phyloP scores from a whole-genome alignment of 2,113 vertebrate species.

The Sylvia atricapilla region DNA sequence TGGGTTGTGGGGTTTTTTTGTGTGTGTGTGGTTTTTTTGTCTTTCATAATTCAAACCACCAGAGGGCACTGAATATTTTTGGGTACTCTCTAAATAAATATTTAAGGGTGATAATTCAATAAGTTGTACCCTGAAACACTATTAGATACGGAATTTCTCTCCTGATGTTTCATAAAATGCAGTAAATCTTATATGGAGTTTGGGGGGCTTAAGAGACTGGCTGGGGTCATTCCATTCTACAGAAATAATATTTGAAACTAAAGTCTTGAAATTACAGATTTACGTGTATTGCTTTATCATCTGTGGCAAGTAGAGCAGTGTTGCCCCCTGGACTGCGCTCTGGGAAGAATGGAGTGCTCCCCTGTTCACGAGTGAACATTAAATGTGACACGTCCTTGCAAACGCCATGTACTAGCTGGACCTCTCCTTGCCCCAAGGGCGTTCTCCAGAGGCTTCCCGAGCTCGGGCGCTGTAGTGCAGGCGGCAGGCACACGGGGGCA shows the following conservation, averaged over 20 bases:
- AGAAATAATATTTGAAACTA: background rate
- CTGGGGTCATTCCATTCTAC: background rate
- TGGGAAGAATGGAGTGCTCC: background rate
- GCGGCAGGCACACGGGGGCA: conserved; percentile 21
- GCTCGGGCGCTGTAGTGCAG: background rate
- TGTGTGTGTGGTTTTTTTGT: background rate
- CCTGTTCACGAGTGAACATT: fast-evolving
- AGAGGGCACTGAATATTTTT: conserved; percentile 37
- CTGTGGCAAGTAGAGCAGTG: background rate
- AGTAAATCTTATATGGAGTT: background rate
- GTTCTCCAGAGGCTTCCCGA: fast-evolving
- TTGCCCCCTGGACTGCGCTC: background rate
- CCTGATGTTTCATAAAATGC: background rate
- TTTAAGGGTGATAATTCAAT: background rate
- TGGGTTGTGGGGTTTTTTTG: too few species aligned
- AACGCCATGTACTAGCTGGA: fast-evolving
- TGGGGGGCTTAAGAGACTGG: background rate
- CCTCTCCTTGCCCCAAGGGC: too few species aligned
- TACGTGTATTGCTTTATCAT: background rate
- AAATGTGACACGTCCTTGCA: fast-evolving
- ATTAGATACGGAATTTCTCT: background rate
- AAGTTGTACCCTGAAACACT: background rate
- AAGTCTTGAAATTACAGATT: background rate
- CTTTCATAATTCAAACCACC: background rate
- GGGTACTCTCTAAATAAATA: background rate